phyloP scores from a whole-genome alignment of 2,888 invertebrate genomes.

The Bedellia somnulentella region DNA sequence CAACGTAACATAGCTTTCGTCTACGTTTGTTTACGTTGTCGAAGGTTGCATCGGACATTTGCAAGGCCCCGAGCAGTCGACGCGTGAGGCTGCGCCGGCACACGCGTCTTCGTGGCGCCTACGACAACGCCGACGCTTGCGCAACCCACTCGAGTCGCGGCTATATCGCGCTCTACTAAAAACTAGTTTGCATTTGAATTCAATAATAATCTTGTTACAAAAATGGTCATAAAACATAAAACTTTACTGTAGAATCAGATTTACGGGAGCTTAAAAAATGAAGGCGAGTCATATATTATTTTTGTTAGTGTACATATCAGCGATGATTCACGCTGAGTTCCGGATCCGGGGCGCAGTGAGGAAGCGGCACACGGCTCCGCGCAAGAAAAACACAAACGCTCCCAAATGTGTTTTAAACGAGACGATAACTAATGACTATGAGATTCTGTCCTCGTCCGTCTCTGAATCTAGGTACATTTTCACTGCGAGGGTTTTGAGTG shows the following conservation, averaged over 20 bases:
- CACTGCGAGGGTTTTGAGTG: constrained; percentile 48
- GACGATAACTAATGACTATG: constrained; percentile 59
- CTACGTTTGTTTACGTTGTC: constrained; percentile 52
- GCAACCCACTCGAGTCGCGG: constrained; percentile 26
- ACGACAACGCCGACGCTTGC: constrained; percentile 29
- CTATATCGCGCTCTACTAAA: background rate
- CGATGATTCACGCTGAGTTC: constrained; percentile 34
- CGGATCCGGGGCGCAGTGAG: constrained; percentile 35
- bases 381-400: constrained; percentile 46
- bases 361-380: constrained; percentile 39
- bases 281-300: constrained; percentile 40
- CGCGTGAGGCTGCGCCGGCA: constrained; percentile 52
- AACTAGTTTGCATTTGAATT: constrained; percentile 3
- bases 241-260: background rate
- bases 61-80: constrained; percentile 49
- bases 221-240: constrained; percentile 4
- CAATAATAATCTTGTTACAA: constrained; percentile 1
- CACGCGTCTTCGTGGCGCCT: constrained; percentile 59
- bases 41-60: constrained; percentile 53
- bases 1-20: constrained; percentile 17
- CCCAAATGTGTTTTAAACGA: constrained; percentile 55
- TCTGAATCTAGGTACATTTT: constrained; percentile 58
- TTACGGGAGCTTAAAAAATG: constrained; percentile 28
- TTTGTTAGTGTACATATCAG: constrained; percentile 27
- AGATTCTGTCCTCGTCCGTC: constrained; percentile 55